Base-by-base conservation (phyloP, 2,888 invertebrate species). In the Pristionchus mayeri region DNA sequence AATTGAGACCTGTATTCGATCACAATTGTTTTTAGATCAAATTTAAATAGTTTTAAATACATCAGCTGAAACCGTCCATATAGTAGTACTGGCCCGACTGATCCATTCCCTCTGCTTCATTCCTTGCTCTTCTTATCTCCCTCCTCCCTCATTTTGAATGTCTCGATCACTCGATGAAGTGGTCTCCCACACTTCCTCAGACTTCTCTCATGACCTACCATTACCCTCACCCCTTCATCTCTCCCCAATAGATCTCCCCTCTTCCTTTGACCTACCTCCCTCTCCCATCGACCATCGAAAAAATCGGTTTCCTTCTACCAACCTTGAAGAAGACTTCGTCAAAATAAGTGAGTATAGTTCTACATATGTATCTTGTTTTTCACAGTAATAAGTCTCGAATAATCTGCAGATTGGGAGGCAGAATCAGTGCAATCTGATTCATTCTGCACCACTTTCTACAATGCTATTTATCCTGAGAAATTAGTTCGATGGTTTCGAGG, bases 341-440 rank as follows among this genome's bases (percentile, higher is more conserved):
- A 57, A 44, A 7, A 81, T 81, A 1, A 40, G 81, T 81, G 44
- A 81, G 81, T 81, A n/a, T n/a, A n/a, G n/a, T n/a, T n/a, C n/a
- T n/a, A n/a, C n/a, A n/a, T n/a, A n/a, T n/a, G n/a, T n/a, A n/a
- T n/a, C n/a, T n/a, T n/a, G n/a, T n/a, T n/a, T n/a, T n/a, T n/a
- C 52, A 30, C 21, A 16, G 24, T n/a, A 24, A 40, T 40, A 13
- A 24, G 6, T n/a, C n/a, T n/a, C n/a, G n/a, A n/a, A n/a, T 27
- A 2, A 40, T 16, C 16, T 81, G n/a, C n/a, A 60, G 81, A 44
- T 40, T 81, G 57, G 60, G 57, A 60, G 0, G 11, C 81, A 21
- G 79, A 50, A 21, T 34, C 34, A n/a, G 54, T 52, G 13, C 18
- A 79, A 52, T n/a, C 79, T 16, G 79, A 79, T 54, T 79, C 79